These are phyloP conservation scores for Manduca sexta DNA, from an alignment of 1,140 invertebrate genomes.

Conservation along the genomic window DNA sequence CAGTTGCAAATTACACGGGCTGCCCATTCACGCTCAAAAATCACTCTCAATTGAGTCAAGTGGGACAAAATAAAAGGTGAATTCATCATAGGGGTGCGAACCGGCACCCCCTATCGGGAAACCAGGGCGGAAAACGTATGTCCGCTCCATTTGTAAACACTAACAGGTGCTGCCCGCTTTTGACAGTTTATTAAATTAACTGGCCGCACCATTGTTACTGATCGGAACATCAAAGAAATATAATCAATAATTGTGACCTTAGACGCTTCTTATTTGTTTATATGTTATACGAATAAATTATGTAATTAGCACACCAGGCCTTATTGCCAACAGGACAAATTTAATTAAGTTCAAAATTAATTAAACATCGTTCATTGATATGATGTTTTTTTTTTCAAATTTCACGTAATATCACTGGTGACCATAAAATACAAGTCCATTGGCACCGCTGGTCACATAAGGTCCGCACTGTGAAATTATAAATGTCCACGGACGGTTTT, in stretches of 20 bases:
- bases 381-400: no score
- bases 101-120: constrained; percentile 48
- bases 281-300: no score
- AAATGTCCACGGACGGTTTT: constrained; percentile 31
- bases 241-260: no score
- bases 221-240: background rate
- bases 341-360: no score
- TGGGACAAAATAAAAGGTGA: constrained; percentile 70
- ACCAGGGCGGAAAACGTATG: constrained; percentile 65
- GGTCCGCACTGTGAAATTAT: constrained; percentile 9
- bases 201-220: constrained; percentile 32
- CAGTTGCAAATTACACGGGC: constrained; percentile 63
- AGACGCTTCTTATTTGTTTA: no score
- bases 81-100: constrained; percentile 66
- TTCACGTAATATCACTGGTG: no score
- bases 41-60: constrained; percentile 68
- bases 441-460: background rate
- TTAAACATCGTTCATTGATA: no score
- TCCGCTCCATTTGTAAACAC: constrained; percentile 66
- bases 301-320: no score
- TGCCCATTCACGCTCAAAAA: constrained; percentile 70
- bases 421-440: no score
- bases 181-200: constrained; percentile 66
- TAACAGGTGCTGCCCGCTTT: constrained; percentile 59
- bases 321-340: no score